phyloP scores from a whole-genome alignment of 1,140 invertebrate species.

The Camponotus pennsylvanicus region DNA sequence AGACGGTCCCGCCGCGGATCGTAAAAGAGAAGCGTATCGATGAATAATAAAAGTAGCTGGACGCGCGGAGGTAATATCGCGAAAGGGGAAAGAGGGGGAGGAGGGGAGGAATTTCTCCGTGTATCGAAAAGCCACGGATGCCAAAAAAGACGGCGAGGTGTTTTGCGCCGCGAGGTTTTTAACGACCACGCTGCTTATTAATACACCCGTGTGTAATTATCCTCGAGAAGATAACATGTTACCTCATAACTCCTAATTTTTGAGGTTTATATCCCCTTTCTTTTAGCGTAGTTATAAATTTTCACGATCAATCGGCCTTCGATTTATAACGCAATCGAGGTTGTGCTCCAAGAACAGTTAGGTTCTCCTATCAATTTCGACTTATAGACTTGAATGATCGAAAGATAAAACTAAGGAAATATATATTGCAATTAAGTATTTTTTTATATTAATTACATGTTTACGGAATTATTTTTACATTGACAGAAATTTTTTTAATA shows the following conservation, averaged over 20 bases:
- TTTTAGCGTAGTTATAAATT: background rate
- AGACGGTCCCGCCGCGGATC: conserved; percentile 11
- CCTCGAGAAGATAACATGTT: conserved; percentile 17
- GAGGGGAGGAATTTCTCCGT: background rate
- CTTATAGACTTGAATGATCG: background rate
- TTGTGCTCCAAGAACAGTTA: background rate
- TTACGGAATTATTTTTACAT: background rate
- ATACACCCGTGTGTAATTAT: conserved; percentile 31
- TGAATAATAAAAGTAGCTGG: conserved; percentile 52
- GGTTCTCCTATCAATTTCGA: background rate
- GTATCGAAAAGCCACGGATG: background rate
- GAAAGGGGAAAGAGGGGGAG: background rate
- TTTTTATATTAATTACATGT: background rate
- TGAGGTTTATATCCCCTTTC: background rate
- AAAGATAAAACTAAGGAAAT: background rate
- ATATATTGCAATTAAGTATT: background rate
- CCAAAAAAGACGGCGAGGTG: background rate
- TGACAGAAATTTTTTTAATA: background rate
- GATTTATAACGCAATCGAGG: conserved; percentile 30
- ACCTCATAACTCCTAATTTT: conserved; percentile 12
- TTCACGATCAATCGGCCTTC: conserved; percentile 19
- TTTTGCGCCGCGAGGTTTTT: conserved; percentile 4
- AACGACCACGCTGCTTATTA: conserved; percentile 10
- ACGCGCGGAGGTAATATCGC: background rate
- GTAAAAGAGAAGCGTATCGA: conserved; percentile 43